These are phyloP conservation scores for Scrobipalpa atriplicella DNA, from an alignment of 2,888 invertebrate species.

Conservation along the genomic window DNA sequence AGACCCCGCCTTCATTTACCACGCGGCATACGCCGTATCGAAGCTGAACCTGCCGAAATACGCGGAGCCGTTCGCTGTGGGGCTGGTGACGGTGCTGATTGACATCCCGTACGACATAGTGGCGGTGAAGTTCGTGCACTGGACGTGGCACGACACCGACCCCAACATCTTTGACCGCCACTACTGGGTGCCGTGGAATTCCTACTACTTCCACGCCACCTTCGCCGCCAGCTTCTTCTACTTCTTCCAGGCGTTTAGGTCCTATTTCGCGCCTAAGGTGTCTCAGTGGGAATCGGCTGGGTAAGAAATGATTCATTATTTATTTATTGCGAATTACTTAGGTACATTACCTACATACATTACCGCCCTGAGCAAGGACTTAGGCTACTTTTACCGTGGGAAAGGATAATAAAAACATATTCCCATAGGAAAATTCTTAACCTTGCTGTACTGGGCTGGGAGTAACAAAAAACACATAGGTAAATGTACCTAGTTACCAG, in stretches of 20 bases:
- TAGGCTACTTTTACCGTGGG: too few species aligned
- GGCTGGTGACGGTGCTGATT: slow-evolving; percentile 86
- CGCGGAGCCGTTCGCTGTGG: slow-evolving; percentile 86
- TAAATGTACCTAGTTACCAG: too few species aligned
- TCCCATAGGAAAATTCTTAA: too few species aligned
- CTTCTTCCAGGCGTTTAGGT: slow-evolving; percentile 84
- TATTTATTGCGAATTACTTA: background rate
- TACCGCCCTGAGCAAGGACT: too few species aligned
- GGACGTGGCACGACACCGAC: slow-evolving; percentile 93
- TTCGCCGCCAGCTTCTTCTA: slow-evolving; percentile 89
- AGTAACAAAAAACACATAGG: too few species aligned
- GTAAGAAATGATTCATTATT: slow-evolving; percentile 50
- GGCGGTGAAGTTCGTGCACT: slow-evolving; percentile 89
- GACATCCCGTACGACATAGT: slow-evolving; percentile 92
- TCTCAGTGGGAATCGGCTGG: slow-evolving; percentile 83
- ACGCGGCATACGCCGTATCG: slow-evolving; percentile 82
- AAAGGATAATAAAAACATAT: too few species aligned
- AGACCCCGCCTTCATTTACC: slow-evolving; percentile 85
- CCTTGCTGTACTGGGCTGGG: too few species aligned
- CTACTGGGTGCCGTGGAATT: slow-evolving; percentile 93
- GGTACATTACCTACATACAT: too few species aligned
- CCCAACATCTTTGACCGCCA: slow-evolving; percentile 87
- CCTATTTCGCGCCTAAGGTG: slow-evolving; percentile 75
- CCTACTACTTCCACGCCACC: slow-evolving; percentile 90
- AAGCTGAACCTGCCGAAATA: slow-evolving; percentile 80